These are phyloP conservation scores for Sussaba pulchella DNA, from an alignment of 2,888 invertebrate species.

Conservation along the genomic window DNA sequence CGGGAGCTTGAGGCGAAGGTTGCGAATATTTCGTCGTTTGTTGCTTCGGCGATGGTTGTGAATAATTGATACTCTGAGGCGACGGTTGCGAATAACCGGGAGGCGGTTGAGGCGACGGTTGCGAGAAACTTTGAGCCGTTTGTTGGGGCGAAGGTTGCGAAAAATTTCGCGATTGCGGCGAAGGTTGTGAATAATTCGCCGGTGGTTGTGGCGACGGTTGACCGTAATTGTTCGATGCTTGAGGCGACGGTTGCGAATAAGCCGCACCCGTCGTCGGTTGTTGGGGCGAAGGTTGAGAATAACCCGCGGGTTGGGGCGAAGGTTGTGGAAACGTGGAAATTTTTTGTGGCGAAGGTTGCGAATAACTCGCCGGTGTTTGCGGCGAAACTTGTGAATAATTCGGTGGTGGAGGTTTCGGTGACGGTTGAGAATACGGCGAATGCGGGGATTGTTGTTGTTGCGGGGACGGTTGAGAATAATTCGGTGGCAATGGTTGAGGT, in stretches of 20 bases:
- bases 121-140: slow-evolving; percentile 74
- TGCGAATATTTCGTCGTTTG: slow-evolving; percentile 82
- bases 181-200: slow-evolving; percentile 83
- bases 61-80: slow-evolving; percentile 70
- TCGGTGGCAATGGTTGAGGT: slow-evolving; percentile 80
- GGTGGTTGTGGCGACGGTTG: slow-evolving; percentile 78
- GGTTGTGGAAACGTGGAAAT: slow-evolving; percentile 70
- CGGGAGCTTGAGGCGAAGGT: slow-evolving; percentile 71
- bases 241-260: slow-evolving; percentile 72
- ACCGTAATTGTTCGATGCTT: slow-evolving; percentile 72
- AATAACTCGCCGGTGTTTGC: slow-evolving; percentile 82
- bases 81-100: slow-evolving; percentile 84
- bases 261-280: slow-evolving; percentile 65
- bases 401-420: slow-evolving; percentile 82
- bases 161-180: slow-evolving; percentile 78
- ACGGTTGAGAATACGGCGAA: slow-evolving; percentile 69
- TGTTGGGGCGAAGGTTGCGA: slow-evolving; percentile 78
- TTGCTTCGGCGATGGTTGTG: slow-evolving; percentile 79
- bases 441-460: slow-evolving; percentile 72
- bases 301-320: slow-evolving; percentile 69
- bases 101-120: slow-evolving; percentile 80
- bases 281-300: slow-evolving; percentile 72
- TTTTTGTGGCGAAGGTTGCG: slow-evolving; percentile 72
- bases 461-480: slow-evolving; percentile 77
- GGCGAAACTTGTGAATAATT: slow-evolving; percentile 72